Base-by-base conservation (phyloP, 2,797 vertebrate species). In the Ctenochaetus hawaiiensis region DNA sequence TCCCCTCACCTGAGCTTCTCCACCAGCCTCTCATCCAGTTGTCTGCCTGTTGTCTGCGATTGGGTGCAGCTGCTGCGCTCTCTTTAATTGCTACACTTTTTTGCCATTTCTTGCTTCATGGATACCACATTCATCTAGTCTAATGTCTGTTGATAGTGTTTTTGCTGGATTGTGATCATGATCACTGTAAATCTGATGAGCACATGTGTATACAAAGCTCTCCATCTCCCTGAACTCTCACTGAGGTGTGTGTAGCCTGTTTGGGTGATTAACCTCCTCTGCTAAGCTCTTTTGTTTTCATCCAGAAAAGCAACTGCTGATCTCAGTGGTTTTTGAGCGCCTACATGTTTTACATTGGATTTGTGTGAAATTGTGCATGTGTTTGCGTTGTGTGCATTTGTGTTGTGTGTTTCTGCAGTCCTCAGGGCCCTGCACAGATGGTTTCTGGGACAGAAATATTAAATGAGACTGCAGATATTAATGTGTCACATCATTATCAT, bases 301-400 rank as follows among this genome's bases (percentile, higher is more conserved):
- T 78, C 75, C 79, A 85, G 82, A 93, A 92, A 90, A 71, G 72
- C 85, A 83, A 89, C 89, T 94, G 93, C 94, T 94, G 95, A 95
- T 88, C 78, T 30, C 82, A 65, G 87, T 82, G 81, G 72, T 89
- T 94, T 94, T 82, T 11, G 54, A 64, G 67, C 63, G 77, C 67
- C 78, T 77, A 67, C 75, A 74, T 90, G 75, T 60, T 77, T 63
- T 51, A 67, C 61, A 49, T 75, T 41, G 67, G 34, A 54, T 75
- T 77, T 72, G 83, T 81, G 83, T 83, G 67, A 71, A 83, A 85
- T 77, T 88, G 77, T 39, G 80, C 78, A 77, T 78, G 83, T 87
- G 83, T 67, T 47, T 86, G 66, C 77, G 77, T 81, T 63, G 47
- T 75, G 75, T 71, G 62, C 41, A 43, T 73, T 78, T 80, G 68